Base-by-base conservation (phyloP, 2,888 invertebrate genomes). In the Trissonchulus sp. region DNA sequence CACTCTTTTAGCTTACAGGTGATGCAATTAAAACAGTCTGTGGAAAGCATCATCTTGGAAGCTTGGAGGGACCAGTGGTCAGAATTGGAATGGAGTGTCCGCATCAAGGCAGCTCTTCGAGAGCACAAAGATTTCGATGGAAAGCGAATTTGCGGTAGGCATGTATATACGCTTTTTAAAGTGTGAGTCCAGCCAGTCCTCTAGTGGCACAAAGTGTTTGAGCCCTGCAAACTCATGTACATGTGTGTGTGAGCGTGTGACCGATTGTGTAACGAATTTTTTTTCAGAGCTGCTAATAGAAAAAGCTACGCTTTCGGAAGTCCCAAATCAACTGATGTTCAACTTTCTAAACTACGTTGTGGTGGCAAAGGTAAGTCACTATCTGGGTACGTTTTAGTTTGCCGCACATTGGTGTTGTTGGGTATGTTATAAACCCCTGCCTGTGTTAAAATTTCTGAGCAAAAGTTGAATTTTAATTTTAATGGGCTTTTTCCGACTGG, bases 61-160 rank as follows among this genome's bases (percentile, higher is more conserved):
- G 76, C 77, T n/a, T 77, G 77, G 77, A 62, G 77, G 18, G 77
- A 77, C 1, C 77, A 74, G 23, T 77, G 77, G 77, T 34, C 77
- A 0, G 77, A 77, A 37, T 18, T 30, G 23, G 76, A 77, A 31
- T 77, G 76, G 76, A 62, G 68, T 34, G 30, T 74, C 8, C n/a
- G 62, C 23, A 30, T 77, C 38, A 74, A 74, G 38, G 72, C 38
- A 1, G 76, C 73, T 3, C 71, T 77, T 18, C 2, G 1, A 2
- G 48, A 34, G 1, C 34, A 63, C 1, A 69, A 76, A 33, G n/a
- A 37, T 38, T 33, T 69, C 36, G 74, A 76, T 23, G 31, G 69
- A 28, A 72, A 75, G 33, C 73, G 68, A 30, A 28, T 77, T n/a
- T 68, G 74, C 37, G 74, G 76, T 76, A 30, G 8, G 73, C 60